Evolutionary conservation across 2,888 invertebrate genomes (phyloP), one percentile per base, ranked within the genome.

Genomic region (Nephrocerus scutellatus): DNA sequence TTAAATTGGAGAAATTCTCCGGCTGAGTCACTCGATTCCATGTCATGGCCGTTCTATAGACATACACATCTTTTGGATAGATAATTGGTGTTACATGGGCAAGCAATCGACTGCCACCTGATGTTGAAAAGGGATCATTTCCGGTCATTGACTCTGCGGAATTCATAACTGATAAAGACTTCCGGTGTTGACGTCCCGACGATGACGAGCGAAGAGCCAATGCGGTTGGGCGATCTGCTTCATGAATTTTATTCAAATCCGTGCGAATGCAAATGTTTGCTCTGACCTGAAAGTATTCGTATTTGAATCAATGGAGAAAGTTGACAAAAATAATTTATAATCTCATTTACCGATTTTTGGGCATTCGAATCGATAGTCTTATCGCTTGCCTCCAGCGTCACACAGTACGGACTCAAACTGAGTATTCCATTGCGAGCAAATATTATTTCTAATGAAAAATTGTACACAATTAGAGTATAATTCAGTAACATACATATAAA

Each of bases 321-420:
- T 34, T 23, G 22, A 25, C 8, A 7, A 16, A 5, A 10, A 20
- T 24, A 30, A 21, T 19, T 12, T 22, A 4, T 5, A 23, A 24
- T 16, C 21, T 21, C 12, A 47, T 53, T 53, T 47, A 55, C 56
- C 6, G 54, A 50, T 24, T 52, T 51, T 5, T 39, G 23, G 5
- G 49, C 48, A 23, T 43, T 48, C 3, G 34, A 43, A 38, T 68
- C 54, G 13, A 75, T 59, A 10, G 74, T 68, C 44, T 68, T 68
- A 51, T 77, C 77, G 15, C 63, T 72, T 5, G 76, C 71, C 52
- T 72, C 71, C 26, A 77, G 57, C 2, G 65, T 56, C 23, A 76
- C 68, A 36, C 68, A 70, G 54, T 76, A 76, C 3, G 72, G 72
- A 15, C 56, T 48, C 21, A 53, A 49, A 4, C 58, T 54, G 8